A percentile compares a stretch with the other conserved stretches of the same genome.
These are phyloP conservation scores for Euspilapteryx auroguttella DNA, from an alignment of 2,888 invertebrate genomes.

Conservation along the genomic window DNA sequence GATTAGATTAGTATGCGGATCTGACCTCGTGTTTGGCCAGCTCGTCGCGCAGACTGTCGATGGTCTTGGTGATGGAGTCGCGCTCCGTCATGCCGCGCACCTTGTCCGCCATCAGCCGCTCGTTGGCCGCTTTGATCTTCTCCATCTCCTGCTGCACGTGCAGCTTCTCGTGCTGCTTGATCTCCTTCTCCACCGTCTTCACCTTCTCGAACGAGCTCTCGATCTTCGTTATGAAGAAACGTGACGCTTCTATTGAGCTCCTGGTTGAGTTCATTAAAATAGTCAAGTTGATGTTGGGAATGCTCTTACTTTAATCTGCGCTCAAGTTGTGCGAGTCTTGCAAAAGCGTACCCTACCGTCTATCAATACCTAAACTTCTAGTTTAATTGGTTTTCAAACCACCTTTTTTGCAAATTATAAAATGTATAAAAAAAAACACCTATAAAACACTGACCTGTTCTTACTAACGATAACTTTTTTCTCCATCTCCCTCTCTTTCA, in stretches of 20 bases:
- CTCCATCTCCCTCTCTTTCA: conserved; percentile 28
- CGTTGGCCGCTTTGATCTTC: conserved; percentile 46
- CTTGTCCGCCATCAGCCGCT: conserved; percentile 44
- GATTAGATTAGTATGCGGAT: too few species aligned
- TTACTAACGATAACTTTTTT: conserved; percentile 33
- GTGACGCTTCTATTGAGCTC: conserved; percentile 36
- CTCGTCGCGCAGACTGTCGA: conserved; percentile 61
- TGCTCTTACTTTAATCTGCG: too few species aligned
- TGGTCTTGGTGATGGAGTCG: conserved; percentile 40
- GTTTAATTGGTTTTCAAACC: too few species aligned
- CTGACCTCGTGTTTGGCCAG: too few species aligned
- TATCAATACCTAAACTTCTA: too few species aligned
- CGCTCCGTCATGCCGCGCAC: conserved; percentile 44
- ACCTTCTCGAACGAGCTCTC: conserved; percentile 50
- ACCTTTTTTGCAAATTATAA: too few species aligned
- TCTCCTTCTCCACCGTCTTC: conserved; percentile 52
- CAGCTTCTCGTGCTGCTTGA: conserved; percentile 55
- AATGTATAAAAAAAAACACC: too few species aligned
- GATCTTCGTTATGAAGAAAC: conserved; percentile 35
- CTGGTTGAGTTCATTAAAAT: too few species aligned
- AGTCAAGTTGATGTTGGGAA: too few species aligned
- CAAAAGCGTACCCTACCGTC: too few species aligned
- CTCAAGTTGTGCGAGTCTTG: too few species aligned
- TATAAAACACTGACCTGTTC: conserved; percentile 33
- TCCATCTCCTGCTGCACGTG: conserved; percentile 58